These are phyloP conservation scores for Terebella lapidaria DNA, from an alignment of 2,888 invertebrate genomes.

Conservation along the genomic window DNA sequence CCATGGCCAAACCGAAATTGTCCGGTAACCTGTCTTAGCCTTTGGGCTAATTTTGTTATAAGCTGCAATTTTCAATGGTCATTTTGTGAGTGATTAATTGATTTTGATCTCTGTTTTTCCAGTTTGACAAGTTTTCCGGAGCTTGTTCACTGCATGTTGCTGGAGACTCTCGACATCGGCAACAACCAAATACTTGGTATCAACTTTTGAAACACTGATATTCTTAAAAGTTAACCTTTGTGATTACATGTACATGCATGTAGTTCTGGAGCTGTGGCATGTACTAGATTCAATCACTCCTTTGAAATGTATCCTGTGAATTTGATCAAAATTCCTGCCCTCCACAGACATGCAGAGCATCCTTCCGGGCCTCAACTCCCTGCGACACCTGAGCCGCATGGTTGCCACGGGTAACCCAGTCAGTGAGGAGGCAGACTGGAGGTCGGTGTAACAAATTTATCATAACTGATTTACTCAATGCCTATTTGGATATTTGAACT, in stretches of 20 bases:
- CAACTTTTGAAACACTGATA: neutral
- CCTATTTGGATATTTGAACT: too few relatives aligned
- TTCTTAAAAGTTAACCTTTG: neutral
- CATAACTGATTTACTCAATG: neutral
- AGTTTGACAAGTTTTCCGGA: conserved; percentile 26
- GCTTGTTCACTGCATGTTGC: conserved; percentile 25
- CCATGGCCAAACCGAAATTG: too few relatives aligned
- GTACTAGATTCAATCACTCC: too few relatives aligned
- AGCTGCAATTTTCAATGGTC: too few relatives aligned
- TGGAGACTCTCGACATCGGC: conserved; percentile 30
- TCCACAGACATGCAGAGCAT: conserved; percentile 5
- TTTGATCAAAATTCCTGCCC: too few relatives aligned
- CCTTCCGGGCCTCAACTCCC: conserved; percentile 12
- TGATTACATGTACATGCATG: too few relatives aligned
- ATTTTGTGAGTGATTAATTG: too few relatives aligned
- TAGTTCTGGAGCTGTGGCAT: too few relatives aligned
- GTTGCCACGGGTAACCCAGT: conserved; percentile 26
- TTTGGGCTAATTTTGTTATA: too few relatives aligned
- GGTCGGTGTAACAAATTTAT: conserved; percentile 1
- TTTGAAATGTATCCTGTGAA: too few relatives aligned
- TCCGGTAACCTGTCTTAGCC: too few relatives aligned
- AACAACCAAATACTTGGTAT: conserved; percentile 20
- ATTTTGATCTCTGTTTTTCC: too few relatives aligned
- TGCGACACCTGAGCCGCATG: conserved; percentile 17
- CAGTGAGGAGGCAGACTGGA: conserved; percentile 10